Conservation (phyloP, 2,888 invertebrate species). For the Rutpela maculata region DNA sequence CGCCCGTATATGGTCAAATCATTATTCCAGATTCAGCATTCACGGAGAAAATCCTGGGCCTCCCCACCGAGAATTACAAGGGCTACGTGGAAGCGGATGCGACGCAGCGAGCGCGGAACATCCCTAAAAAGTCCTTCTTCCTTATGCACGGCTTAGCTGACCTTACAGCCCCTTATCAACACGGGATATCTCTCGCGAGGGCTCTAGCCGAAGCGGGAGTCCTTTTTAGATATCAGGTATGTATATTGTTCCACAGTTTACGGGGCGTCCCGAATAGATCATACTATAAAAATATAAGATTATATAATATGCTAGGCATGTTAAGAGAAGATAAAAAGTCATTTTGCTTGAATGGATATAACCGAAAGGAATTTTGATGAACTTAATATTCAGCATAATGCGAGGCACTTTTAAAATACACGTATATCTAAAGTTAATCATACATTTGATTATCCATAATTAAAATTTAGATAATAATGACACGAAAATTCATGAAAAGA, state of each 20-base stretch:
- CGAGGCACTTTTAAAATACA: too few species aligned
- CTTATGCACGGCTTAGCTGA: slow-evolving; percentile 96
- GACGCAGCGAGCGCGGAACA: slow-evolving; percentile 90
- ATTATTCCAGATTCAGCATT: slow-evolving; percentile 89
- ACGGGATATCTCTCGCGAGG: slow-evolving; percentile 91
- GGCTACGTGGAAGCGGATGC: slow-evolving; percentile 95
- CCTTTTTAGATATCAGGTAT: slow-evolving; percentile 94
- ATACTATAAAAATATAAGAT: not conserved
- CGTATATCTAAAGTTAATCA: too few species aligned
- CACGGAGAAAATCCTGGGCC: slow-evolving; percentile 94
- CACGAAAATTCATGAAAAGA: too few species aligned
- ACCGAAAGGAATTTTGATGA: not conserved
- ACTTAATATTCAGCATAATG: not conserved
- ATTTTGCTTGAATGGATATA: not conserved
- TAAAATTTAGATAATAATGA: too few species aligned
- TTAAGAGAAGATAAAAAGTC: not conserved
- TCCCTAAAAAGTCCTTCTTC: slow-evolving; percentile 91
- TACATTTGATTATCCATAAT: too few species aligned
- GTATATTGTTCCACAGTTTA: slow-evolving; percentile 25
- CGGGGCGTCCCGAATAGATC: not conserved
- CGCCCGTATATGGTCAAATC: not conserved
- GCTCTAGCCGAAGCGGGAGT: slow-evolving; percentile 92
- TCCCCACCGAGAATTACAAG: slow-evolving; percentile 90
- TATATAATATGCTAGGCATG: not conserved
- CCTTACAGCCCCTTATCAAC: slow-evolving; percentile 94